A percentile compares a stretch with the other conserved stretches of the same genome.
Evolutionary conservation across 2,888 invertebrate species (phyloP).

Genomic region (Tipula helvola): DNA sequence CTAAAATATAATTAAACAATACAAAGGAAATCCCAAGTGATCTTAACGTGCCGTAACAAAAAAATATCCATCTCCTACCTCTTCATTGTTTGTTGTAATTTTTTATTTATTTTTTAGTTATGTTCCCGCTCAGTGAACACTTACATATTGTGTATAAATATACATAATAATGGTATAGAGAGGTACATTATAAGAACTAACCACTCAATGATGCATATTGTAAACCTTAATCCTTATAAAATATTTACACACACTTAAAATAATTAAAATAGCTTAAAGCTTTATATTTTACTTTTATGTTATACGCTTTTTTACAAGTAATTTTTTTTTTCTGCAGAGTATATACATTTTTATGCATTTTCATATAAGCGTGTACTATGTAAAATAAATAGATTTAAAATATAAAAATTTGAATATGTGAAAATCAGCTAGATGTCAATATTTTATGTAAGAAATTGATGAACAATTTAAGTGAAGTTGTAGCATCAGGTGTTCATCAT

Average conservation of each 20-base stretch:
- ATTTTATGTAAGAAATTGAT: too few relatives aligned
- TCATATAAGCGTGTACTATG: too few relatives aligned
- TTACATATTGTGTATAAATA: not conserved
- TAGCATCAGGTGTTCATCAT: too few relatives aligned
- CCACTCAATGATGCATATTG: not conserved
- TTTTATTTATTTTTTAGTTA: not conserved
- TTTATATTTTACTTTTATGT: not conserved
- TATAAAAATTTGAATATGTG: too few relatives aligned
- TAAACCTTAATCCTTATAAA: not conserved
- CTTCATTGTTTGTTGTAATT: not conserved
- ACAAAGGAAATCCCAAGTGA: not conserved
- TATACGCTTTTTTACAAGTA: not conserved
- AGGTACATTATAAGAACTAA: not conserved
- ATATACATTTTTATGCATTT: too few relatives aligned
- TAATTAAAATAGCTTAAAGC: not conserved
- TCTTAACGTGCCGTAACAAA: not conserved
- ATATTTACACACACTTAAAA: not conserved
- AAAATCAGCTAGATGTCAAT: too few relatives aligned
- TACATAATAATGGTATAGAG: not conserved
- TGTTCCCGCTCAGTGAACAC: not conserved
- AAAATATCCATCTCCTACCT: not conserved
- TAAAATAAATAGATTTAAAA: too few relatives aligned
- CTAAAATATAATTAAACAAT: not conserved
- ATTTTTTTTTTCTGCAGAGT: not conserved
- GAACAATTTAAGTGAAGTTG: too few relatives aligned